These are phyloP conservation scores for Zele albiditarsus DNA, from an alignment of 2,888 invertebrate species.

Conservation along the genomic window DNA sequence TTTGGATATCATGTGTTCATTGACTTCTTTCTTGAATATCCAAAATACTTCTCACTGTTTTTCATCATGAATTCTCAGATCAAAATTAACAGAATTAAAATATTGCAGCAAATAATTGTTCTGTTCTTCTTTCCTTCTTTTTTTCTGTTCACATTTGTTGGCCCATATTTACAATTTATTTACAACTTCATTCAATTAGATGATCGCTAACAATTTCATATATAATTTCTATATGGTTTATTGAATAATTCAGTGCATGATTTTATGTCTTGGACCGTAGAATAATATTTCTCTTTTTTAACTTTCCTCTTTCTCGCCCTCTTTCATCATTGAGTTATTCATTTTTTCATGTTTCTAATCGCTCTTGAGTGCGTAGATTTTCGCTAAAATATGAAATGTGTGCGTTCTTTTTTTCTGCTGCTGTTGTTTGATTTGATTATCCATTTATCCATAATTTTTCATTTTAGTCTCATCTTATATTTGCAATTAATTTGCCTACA, in stretches of 20 bases:
- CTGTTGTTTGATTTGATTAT: conserved; percentile 7
- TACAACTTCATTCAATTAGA: conserved; percentile 46
- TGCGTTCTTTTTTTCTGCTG: conserved; percentile 38
- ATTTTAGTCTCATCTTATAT: conserved; percentile 22
- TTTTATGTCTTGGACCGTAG: background rate
- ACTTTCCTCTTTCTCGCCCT: background rate
- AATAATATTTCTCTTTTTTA: conserved; percentile 15
- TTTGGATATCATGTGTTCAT: background rate
- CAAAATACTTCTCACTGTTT: background rate
- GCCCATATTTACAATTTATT: conserved; percentile 50
- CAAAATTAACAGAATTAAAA: background rate
- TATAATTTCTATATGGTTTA: background rate
- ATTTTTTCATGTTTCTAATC: background rate
- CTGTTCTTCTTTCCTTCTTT: background rate
- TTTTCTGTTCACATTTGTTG: background rate
- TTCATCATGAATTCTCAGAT: background rate
- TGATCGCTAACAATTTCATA: conserved; percentile 27
- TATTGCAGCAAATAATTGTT: background rate
- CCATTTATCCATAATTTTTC: conserved; percentile 20
- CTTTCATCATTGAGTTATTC: background rate
- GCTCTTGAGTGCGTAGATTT: conserved; percentile 31
- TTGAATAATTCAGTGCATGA: background rate
- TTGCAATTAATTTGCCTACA: background rate
- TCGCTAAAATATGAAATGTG: conserved; percentile 50
- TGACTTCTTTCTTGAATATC: conserved; percentile 32